phyloP scores from a whole-genome alignment of 2,113 vertebrate species.

The Centropristis striata region DNA sequence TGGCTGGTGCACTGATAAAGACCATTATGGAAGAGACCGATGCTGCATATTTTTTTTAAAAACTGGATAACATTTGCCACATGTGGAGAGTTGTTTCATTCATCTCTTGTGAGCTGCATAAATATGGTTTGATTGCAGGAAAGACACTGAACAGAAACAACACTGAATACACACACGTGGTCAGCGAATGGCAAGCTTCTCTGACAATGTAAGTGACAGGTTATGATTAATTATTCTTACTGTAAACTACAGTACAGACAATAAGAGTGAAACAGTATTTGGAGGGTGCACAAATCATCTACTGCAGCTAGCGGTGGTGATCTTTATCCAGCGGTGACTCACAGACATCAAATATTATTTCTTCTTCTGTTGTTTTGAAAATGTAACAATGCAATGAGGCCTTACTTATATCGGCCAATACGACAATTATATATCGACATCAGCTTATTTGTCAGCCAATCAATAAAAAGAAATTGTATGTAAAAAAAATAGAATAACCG shows the following conservation, averaged over 20 bases:
- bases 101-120: slow-evolving; percentile 1
- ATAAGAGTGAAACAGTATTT: no score
- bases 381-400: no score
- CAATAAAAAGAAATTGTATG: no score
- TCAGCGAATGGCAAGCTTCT: not conserved
- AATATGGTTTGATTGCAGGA: not conserved
- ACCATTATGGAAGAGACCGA: not conserved
- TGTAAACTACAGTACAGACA: no score
- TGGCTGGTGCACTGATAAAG: not conserved
- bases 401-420: not conserved
- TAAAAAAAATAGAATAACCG: no score
- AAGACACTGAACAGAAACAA: not conserved
- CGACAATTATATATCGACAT: not conserved
- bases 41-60: slow-evolving; percentile 8
- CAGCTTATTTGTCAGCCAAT: no score
- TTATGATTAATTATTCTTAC: not conserved
- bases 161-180: not conserved
- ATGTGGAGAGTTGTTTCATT: slow-evolving; percentile 14
- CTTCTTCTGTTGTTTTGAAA: no score
- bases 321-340: no score
- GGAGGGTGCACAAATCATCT: no score
- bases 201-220: not conserved
- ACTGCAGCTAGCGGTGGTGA: no score
- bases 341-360: no score
- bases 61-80: not conserved